These are phyloP conservation scores for Netelia inedita DNA, from an alignment of 2,888 invertebrate species.

Conservation along the genomic window DNA sequence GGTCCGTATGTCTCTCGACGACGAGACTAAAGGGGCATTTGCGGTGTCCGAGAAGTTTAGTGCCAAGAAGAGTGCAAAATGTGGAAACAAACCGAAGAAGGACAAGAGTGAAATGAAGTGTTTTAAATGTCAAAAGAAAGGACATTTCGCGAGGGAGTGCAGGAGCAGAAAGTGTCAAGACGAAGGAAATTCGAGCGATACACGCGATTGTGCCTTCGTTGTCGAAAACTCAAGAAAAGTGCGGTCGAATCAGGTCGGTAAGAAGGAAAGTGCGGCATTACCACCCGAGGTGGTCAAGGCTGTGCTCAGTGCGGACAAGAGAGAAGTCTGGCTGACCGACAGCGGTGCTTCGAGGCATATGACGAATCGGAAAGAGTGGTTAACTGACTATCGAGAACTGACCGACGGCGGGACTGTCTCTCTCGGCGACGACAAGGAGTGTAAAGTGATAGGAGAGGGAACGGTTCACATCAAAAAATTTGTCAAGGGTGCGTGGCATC, in stretches of 20 bases:
- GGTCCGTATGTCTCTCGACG: conserved; percentile 12
- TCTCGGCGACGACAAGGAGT: neutral
- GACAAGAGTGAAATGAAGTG: conserved; percentile 12
- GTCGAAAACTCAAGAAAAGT: neutral
- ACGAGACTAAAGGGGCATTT: conserved; percentile 26
- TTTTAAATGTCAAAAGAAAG: conserved; percentile 11
- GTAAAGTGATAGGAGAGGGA: neutral
- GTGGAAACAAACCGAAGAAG: neutral
- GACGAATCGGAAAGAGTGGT: neutral
- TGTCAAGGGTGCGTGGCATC: neutral
- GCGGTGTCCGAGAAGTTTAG: neutral
- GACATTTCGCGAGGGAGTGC: conserved; percentile 32
- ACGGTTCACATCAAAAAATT: neutral
- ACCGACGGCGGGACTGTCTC: neutral
- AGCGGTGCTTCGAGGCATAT: neutral
- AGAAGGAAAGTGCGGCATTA: neutral
- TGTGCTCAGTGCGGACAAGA: neutral
- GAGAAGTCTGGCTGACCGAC: neutral
- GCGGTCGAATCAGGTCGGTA: neutral
- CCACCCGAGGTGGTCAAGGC: neutral
- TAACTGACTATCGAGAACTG: neutral
- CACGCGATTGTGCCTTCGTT: neutral
- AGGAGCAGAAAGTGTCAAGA: conserved; percentile 4
- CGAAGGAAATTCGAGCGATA: neutral
- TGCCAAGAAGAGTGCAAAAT: neutral